Evolutionary conservation across 2,113 vertebrate species (phyloP), one percentile per base, ranked within the genome.

Genomic region (Orcinus orca): DNA sequence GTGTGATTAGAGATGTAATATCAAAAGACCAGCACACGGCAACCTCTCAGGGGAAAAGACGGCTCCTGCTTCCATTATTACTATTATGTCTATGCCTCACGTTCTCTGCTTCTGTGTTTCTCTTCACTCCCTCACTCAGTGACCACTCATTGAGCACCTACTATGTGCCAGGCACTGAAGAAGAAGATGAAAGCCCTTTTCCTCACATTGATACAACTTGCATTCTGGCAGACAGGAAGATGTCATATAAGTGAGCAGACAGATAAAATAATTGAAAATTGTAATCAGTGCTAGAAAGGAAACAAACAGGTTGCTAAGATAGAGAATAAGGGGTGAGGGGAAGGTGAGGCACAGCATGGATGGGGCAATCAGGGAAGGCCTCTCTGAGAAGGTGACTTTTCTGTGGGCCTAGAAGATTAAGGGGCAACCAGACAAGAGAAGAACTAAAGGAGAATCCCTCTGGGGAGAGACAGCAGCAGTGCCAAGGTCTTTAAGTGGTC

Each of bases 41-140:
- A 73, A 71, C n/a, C 63, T 50, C 29, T n/a, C 2, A 1, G 38
- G 26, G 18, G 17, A 33, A 1, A 0, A 5, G 29, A 33, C 4
- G 67, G 79, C n/a, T 58, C 25, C 60, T 50, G 50, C 60, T 76
- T 47, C 18, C 31, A 4, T 26, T 62, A 29, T n/a, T 10, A 20
- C 25, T 26, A 2, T 9, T 50, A 0, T 29, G 20, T 68, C n/a
- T 26, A 14, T 53, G 20, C 36, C 18, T 36, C 17, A 6, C 3
- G 17, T 36, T 3, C 38, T 70, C 67, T 47, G 9, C 11, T 31
- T 65, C 44, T 29, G 62, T 91, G 29, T 76, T 88, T 95, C 79
- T 77, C 0, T 17, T 55, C 41, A 18, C 5, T 23, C n/a, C 63
- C 68, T 73, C 41, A 58, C 29, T 11, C 8, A 17, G 58, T 31